These are phyloP conservation scores for Mayetiola destructor DNA, from an alignment of 2,888 invertebrate genomes.

Conservation along the genomic window DNA sequence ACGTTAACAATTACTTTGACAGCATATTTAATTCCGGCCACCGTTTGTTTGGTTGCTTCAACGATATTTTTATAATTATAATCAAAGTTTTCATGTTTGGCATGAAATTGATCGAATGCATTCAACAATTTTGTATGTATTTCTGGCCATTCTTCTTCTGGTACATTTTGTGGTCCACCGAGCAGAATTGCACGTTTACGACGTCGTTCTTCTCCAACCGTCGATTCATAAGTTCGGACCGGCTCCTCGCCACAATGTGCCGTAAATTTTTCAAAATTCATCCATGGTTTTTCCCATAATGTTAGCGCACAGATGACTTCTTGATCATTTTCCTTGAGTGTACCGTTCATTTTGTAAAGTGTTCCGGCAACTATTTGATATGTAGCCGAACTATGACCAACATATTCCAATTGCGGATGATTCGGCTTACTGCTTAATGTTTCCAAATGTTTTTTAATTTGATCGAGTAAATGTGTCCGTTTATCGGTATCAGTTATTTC, in stretches of 20 bases:
- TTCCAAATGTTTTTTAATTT: not conserved
- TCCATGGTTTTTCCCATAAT: not conserved
- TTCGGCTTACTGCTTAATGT: not conserved
- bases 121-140: not conserved
- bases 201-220: not conserved
- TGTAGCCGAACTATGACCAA: not conserved
- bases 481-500: too few species aligned
- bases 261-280: not conserved
- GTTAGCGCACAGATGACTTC: not conserved
- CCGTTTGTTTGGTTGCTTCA: not conserved
- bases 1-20: too few species aligned
- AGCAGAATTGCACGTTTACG: not conserved
- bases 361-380: not conserved
- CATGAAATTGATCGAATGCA: not conserved
- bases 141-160: not conserved
- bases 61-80: not conserved
- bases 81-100: not conserved
- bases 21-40: not conserved
- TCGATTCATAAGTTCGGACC: not conserved
- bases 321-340: not conserved
- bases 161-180: not conserved
- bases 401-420: not conserved
- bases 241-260: not conserved
- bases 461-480: too few species aligned
- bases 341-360: not conserved